A percentile compares a stretch with the other conserved stretches of the same genome.
phyloP scores from a whole-genome alignment of 2,888 invertebrate genomes.

The Mystacides longicornis region DNA sequence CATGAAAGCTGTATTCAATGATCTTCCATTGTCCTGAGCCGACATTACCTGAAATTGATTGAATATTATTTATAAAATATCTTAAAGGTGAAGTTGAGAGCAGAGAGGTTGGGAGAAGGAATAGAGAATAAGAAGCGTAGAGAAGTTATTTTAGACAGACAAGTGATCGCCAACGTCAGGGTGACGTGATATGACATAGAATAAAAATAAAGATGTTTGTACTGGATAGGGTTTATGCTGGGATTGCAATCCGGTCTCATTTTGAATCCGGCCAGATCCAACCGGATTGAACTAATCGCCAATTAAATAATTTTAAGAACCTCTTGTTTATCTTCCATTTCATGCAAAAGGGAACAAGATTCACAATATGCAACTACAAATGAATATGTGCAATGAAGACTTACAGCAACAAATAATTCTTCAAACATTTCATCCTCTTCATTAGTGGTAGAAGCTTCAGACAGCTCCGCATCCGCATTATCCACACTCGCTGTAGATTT shows the following conservation, averaged over 20 bases:
- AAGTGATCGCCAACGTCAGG: too few relatives aligned
- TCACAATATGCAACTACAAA: too few relatives aligned
- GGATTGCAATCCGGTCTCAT: too few relatives aligned
- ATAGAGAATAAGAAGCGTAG: too few relatives aligned
- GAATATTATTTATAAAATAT: slow-evolving; percentile 5
- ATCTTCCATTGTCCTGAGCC: slow-evolving; percentile 78
- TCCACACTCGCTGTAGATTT: slow-evolving; percentile 39
- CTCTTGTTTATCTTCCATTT: too few relatives aligned
- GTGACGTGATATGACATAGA: neutral
- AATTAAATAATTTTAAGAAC: too few relatives aligned
- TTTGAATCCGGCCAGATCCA: too few relatives aligned
- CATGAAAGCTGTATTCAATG: slow-evolving; percentile 81
- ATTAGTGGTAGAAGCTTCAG: slow-evolving; percentile 63
- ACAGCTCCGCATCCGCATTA: slow-evolving; percentile 60
- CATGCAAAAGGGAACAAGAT: too few relatives aligned
- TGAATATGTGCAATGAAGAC: too few relatives aligned
- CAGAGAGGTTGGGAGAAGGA: neutral
- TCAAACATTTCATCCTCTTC: slow-evolving; percentile 78
- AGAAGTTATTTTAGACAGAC: neutral
- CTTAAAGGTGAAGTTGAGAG: neutral
- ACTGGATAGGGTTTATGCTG: too few relatives aligned
- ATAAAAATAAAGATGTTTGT: slow-evolving; percentile 1
- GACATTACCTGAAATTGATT: slow-evolving; percentile 57
- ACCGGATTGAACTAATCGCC: too few relatives aligned
- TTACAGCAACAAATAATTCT: slow-evolving; percentile 78